Base-by-base conservation (phyloP, 2,113 vertebrate genomes). In the Nycticorax nycticorax region DNA sequence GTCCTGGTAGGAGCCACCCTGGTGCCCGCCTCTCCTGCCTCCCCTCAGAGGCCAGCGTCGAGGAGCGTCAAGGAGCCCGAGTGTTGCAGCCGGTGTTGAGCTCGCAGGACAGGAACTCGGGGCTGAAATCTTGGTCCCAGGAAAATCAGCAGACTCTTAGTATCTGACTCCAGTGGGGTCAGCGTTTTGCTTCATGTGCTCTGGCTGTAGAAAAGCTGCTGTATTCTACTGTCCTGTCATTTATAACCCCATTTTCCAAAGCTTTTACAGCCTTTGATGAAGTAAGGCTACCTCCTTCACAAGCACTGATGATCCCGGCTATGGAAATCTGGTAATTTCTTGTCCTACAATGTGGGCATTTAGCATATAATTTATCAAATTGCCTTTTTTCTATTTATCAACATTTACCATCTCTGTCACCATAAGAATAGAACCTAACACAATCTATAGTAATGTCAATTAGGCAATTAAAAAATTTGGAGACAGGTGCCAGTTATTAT, bases 11-110 rank as follows among this genome's bases (percentile, higher is more conserved):
- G 28, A 92, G 30, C 30, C 52, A 30, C 10, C 23, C 12, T 63
- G 9, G 12, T 64, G 39, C 24, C 32, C 1, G 0, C 30, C n/a
- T 33, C n/a, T 41, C 24, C 35, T 33, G 6, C 15, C 27, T 41
- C 19, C 39, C 24, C 60, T 45, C 27, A 19, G 52, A 35, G 28
- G 14, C 41, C 41, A 43, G 14, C 41, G 14, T 43, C 14, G 41
- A 62, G 0, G 14, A 48, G 26, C 5, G 1, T 57, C 18, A 76
- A 57, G 39, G 22, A 78, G 24, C 20, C 9, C 1, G 1, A 33
- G 13, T 12, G 6, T 32, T 53, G 33, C 14, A 62, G 67, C n/a
- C 62, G 84, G 26, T 20, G 32, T 30, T 71, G 21, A 78, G 22
- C 14, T 86, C 16, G 7, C 12, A 24, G 47, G 41, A 66, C 12